Base-by-base conservation (phyloP, 2,888 invertebrate species). In the Nezara viridula region DNA sequence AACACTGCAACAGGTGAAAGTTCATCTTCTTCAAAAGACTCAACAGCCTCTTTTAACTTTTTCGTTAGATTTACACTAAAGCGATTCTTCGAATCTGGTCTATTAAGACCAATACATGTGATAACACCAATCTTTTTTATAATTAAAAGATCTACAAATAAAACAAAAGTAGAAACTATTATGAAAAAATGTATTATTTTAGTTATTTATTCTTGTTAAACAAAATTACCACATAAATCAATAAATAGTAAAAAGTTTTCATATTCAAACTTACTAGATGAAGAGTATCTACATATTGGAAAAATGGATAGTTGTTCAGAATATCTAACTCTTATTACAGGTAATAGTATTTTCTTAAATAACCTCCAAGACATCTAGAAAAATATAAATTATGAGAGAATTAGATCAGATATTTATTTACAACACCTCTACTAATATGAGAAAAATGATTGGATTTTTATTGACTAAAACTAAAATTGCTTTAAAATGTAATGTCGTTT, bases 61-160 rank as follows among this genome's bases (percentile, higher is more conserved):
- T 93, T 92, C 0, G 97, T 95, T 6, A 97, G 96, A 4, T 93
- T 93, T 50, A 94, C 94, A 92, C 98, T 95, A 0, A 99, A 94
- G 91, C 97, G 96, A 93, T 99, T 99, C 81, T 97, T 95, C 91
- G 96, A 96, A 52, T 95, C 94, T 19, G 97, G 97, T 21, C 98
- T 94, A 92, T 98, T 98, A 90, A 99, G 96, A n/a, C 96, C 98
- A 89, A 99, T 95, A 21, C 91, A 89, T 55, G 91, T 91, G 32
- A 91, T 90, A 85, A 90, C 86, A 12, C 90, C 90, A 85, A 88
- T 52, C 85, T 88, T 88, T 85, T 85, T 88, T 50, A 55, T 88
- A 27, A 77, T 27, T 49, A 88, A 16, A 47, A 16, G 9, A 77
- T 55, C 88, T 88, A 19, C 32, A 86, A 86, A 86, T 12, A 37